Percentiles rank a stretch among this genome's conserved stretches.
phyloP scores from a whole-genome alignment of 1,140 invertebrate species.

The Odontomachus brunneus region DNA sequence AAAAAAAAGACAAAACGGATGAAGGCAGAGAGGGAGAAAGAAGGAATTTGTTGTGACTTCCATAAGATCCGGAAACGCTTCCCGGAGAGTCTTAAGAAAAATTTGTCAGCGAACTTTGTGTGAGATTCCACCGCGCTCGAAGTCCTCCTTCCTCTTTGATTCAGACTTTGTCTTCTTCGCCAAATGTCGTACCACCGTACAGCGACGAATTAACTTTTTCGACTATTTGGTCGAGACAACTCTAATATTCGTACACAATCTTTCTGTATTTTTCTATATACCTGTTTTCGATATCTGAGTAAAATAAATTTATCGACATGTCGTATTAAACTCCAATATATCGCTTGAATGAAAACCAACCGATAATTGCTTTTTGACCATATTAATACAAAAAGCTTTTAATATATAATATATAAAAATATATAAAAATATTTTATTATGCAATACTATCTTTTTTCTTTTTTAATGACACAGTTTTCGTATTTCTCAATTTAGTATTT shows the following conservation, averaged over 20 bases:
- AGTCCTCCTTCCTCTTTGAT: slow-evolving; percentile 37
- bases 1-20: slow-evolving; percentile 24
- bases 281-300: not conserved
- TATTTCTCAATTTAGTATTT: not conserved
- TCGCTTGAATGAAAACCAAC: not conserved
- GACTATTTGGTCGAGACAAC: not conserved
- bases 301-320: not conserved
- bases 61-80: slow-evolving; percentile 72
- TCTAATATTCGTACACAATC: not conserved
- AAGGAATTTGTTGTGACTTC: slow-evolving; percentile 80
- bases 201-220: slow-evolving; percentile 48
- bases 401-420: too few relatives aligned
- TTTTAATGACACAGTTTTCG: not conserved
- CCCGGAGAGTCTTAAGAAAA: slow-evolving; percentile 68
- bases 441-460: not conserved
- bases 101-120: slow-evolving; percentile 72
- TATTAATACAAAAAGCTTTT: not conserved
- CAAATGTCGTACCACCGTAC: not conserved
- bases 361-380: not conserved
- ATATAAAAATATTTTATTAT: slow-evolving; percentile 1
- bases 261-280: not conserved
- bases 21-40: slow-evolving; percentile 44
- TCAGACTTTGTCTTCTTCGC: not conserved
- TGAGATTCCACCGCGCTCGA: slow-evolving; percentile 74
- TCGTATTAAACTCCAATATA: not conserved